A percentile compares a stretch with the other conserved stretches of the same genome.
Evolutionary conservation across 2,797 vertebrate species (phyloP).

Genomic region (Lutjanus campechanus): DNA sequence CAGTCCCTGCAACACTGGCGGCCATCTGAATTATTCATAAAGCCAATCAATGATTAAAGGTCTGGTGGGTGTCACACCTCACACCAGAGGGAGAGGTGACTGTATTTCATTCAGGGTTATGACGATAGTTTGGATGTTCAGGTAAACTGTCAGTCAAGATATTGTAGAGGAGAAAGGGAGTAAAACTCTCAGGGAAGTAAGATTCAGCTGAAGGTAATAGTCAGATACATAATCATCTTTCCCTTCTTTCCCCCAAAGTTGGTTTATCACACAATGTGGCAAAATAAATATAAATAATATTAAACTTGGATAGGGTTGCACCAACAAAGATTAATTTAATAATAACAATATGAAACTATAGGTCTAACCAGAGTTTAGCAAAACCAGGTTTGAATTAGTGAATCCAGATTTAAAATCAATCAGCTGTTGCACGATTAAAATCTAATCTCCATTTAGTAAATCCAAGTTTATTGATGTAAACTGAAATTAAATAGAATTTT

Average conservation of each 20-base stretch:
- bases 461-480: too few relatives aligned
- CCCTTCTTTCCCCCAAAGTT: background rate
- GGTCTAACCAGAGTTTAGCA: too few relatives aligned
- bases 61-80: constrained; percentile 60
- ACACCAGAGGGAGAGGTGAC: constrained; percentile 36
- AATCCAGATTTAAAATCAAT: too few relatives aligned
- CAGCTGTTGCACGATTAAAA: too few relatives aligned
- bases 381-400: too few relatives aligned
- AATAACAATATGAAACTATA: too few relatives aligned
- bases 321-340: too few relatives aligned
- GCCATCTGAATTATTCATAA: constrained; percentile 75
- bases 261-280: background rate
- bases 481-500: too few relatives aligned
- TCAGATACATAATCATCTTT: background rate
- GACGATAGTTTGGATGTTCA: background rate
- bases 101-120: constrained; percentile 7
- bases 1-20: constrained; percentile 51
- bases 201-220: background rate
- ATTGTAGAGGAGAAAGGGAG: background rate
- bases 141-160: background rate
- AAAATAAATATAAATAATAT: too few relatives aligned
- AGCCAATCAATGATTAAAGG: constrained; percentile 81
- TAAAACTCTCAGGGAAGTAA: background rate
- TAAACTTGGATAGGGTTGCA: too few relatives aligned
- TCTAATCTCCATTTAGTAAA: too few relatives aligned